phyloP scores from a whole-genome alignment of 2,888 invertebrate genomes.

The Proisotoma minuta region DNA sequence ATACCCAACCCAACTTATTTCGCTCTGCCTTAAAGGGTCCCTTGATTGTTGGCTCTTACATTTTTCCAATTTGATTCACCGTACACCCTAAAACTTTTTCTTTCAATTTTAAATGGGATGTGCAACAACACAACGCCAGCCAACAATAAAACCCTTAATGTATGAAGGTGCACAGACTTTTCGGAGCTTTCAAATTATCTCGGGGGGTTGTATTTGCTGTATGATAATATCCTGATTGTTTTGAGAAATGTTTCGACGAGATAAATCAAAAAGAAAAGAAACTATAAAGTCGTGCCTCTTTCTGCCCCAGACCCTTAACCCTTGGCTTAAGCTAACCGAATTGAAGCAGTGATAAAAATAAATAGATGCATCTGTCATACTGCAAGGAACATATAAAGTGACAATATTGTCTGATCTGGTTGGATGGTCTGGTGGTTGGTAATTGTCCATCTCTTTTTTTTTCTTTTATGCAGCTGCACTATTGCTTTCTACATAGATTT shows the following conservation, averaged over 20 bases:
- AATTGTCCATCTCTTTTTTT: slow-evolving; percentile 4
- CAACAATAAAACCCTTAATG: too few relatives aligned
- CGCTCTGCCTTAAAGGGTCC: not conserved
- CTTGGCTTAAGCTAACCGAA: too few relatives aligned
- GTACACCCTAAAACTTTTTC: not conserved
- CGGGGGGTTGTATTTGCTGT: not conserved
- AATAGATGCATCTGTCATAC: not conserved
- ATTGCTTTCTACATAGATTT: not conserved
- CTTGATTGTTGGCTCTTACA: not conserved
- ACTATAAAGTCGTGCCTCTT: not conserved
- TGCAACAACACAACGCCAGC: not conserved
- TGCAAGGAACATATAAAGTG: not conserved
- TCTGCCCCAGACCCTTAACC: not conserved
- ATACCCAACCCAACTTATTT: not conserved
- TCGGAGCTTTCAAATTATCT: not conserved
- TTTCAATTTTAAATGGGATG: not conserved
- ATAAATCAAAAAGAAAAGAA: not conserved
- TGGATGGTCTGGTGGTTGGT: not conserved
- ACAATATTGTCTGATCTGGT: not conserved
- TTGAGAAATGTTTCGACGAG: not conserved
- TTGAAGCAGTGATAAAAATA: slow-evolving; percentile 6
- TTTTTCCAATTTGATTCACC: slow-evolving; percentile 5
- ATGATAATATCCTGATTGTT: too few relatives aligned
- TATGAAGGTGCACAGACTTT: not conserved
- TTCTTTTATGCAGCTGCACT: slow-evolving; percentile 2